Evolutionary conservation across 2,888 invertebrate species (phyloP), one percentile per base, ranked within the genome.

Genomic region (Steromphala cineraria): DNA sequence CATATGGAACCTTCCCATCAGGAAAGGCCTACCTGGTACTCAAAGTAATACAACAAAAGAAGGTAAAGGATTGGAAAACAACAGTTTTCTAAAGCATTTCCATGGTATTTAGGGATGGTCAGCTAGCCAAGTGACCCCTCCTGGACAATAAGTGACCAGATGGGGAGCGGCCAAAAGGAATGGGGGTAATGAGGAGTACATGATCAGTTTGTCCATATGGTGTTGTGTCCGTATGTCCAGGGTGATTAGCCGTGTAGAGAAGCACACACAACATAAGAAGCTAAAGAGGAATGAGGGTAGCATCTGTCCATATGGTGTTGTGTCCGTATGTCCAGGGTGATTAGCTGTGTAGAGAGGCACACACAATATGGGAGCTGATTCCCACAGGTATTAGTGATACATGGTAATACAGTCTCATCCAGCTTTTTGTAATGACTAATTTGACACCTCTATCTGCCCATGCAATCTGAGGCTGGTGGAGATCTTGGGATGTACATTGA

Each of bases 381-480:
- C 62, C 62, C 62, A 62, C 62, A 62, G 62, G 62, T 62, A 62
- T 62, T 62, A 62, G 62, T 62, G 62, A 28, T 62, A 24, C 28
- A 28, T 13, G 62, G 62, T 28, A 62, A 28, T 62, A 62, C 62
- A 62, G 28, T 15, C 62, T 28, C 24, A 24, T 62, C 28, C 28
- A 62, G 62, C 24, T 62, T 62, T 62, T 62, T 28, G 62, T 62
- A 62, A 62, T 28, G 15, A 28, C 62, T 24, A 62, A 24, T 21
- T 19, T 62, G 62, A 62, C 62, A 62, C 62, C 28, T 62, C 62
- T 62, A 62, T 62, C 62, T 62, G 15, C 15, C 10, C 17, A 10
- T 15, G 17, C 15, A 62, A 62, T 62, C 62, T 62, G 15, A 17
- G 28, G 24, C 56, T 19, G 3, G 24, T 7, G 15, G 15, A 62